A percentile compares a stretch with the other conserved stretches of the same genome.
phyloP scores from a whole-genome alignment of 2,113 vertebrate species.

The Sylvia atricapilla region DNA sequence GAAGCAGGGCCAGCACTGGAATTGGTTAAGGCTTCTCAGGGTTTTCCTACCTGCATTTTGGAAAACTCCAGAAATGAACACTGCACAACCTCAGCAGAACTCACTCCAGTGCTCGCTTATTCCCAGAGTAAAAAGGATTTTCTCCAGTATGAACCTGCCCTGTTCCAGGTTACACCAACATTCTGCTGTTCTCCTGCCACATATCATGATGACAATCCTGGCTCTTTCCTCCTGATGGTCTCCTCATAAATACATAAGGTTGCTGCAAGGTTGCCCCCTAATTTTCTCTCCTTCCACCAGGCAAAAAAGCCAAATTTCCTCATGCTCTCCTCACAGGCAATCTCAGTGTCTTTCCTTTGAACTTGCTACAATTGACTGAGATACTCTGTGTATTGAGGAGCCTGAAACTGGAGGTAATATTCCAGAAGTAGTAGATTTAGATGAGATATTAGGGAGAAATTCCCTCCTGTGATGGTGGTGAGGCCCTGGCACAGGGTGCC shows the following conservation, averaged over 20 bases:
- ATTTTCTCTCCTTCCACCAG: not conserved
- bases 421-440: not conserved
- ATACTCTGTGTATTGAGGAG: not conserved
- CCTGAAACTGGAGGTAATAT: not conserved
- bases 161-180: not conserved
- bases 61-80: not conserved
- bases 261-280: not conserved
- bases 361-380: not conserved
- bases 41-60: not conserved
- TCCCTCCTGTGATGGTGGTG: fast-evolving
- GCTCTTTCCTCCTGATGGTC: not conserved
- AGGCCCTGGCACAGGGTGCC: not conserved
- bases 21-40: not conserved
- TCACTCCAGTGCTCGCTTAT: not conserved
- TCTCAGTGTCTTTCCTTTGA: not conserved
- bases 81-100: not conserved
- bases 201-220: fast-evolving
- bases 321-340: not conserved
- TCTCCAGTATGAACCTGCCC: fast-evolving
- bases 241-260: not conserved
- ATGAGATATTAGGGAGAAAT: not conserved
- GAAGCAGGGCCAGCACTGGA: not conserved
- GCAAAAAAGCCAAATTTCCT: not conserved
- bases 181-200: not conserved
- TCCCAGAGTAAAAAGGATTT: not conserved